Base-by-base conservation (phyloP, 2,888 invertebrate species). In the Drymonia ruficornis region DNA sequence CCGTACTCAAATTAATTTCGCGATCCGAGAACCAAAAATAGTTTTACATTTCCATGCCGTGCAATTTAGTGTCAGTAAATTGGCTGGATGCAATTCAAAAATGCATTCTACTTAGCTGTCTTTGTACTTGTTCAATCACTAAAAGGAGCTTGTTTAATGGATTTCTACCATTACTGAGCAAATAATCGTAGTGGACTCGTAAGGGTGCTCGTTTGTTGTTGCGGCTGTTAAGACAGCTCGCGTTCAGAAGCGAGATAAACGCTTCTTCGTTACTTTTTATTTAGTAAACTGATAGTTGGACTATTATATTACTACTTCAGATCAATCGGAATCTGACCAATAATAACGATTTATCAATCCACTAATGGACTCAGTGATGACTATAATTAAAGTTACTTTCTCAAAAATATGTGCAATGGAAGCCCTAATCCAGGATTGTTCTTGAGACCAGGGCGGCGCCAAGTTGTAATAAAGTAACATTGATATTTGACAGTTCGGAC, bases 91-190 rank as follows among this genome's bases (percentile, higher is more conserved):
- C 83, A 89, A 91, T 91, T 86, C 87, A 85, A 88, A 87, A 88
- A 87, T 85, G 80, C 83, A 87, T 83, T 84, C 83, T 83, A 78
- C 74, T 72, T 67, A 72, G n/a, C n/a, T 81, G 82, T 85, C 86
- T 84, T 85, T 89, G 82, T 83, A 80, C 78, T 84, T 86, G 88
- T 89, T 87, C 87, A 87, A 91, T 91, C 90, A 87, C 89, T 91
- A 91, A 91, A 91, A 91, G 91, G 87, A 86, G 84, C 87, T 88
- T 83, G 88, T 91, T 89, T 91, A 92, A 91, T 91, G 91, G 91
- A 90, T 91, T 91, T 91, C 89, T 88, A 89, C 89, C 89, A 91
- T 92, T 91, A 91, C 89, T 84, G 87, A 86, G 86, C 88, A 89
- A 91, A 91, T 91, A 91, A 91, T 91, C 90, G 86, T 83, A 87